These are phyloP conservation scores for Vesta saturnalis DNA, from an alignment of 2,888 invertebrate genomes.

Conservation along the genomic window DNA sequence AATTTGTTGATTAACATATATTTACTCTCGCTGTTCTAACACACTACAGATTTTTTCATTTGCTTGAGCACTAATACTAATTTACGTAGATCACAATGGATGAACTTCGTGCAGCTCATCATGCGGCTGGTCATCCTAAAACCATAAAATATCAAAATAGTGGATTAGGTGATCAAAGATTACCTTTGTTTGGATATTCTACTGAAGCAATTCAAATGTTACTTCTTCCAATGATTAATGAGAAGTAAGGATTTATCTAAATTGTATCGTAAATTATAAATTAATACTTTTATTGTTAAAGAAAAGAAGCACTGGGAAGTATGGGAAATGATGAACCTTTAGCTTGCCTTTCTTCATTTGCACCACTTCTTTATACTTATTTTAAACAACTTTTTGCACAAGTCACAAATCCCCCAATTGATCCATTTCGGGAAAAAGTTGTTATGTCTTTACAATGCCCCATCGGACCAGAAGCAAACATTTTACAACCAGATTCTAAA, in stretches of 20 bases:
- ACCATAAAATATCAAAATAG: constrained; percentile 63
- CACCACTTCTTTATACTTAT: constrained; percentile 95
- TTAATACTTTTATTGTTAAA: constrained; percentile 59
- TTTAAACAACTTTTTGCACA: constrained; percentile 99
- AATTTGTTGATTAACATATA: constrained; percentile 6
- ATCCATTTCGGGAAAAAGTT: constrained; percentile 98
- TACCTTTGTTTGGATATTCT: constrained; percentile 93
- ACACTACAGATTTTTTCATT: background rate
- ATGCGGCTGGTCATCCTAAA: constrained; percentile 54
- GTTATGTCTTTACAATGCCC: constrained; percentile 99
- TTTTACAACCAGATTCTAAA: constrained; percentile 86
- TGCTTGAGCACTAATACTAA: background rate
- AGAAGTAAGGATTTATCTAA: constrained; percentile 60
- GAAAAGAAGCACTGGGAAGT: constrained; percentile 97
- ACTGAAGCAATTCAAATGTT: constrained; percentile 95
- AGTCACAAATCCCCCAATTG: constrained; percentile 99
- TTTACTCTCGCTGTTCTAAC: constrained; percentile 2
- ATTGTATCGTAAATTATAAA: background rate
- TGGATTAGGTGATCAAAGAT: constrained; percentile 80
- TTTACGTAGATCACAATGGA: constrained; percentile 79
- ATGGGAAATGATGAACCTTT: constrained; percentile 99
- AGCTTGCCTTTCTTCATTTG: constrained; percentile 95
- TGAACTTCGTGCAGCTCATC: constrained; percentile 75
- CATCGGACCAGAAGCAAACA: constrained; percentile 95
- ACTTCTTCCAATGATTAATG: constrained; percentile 94